These are phyloP conservation scores for Vombatus ursinus DNA, from an alignment of 2,113 vertebrate species.

Conservation along the genomic window DNA sequence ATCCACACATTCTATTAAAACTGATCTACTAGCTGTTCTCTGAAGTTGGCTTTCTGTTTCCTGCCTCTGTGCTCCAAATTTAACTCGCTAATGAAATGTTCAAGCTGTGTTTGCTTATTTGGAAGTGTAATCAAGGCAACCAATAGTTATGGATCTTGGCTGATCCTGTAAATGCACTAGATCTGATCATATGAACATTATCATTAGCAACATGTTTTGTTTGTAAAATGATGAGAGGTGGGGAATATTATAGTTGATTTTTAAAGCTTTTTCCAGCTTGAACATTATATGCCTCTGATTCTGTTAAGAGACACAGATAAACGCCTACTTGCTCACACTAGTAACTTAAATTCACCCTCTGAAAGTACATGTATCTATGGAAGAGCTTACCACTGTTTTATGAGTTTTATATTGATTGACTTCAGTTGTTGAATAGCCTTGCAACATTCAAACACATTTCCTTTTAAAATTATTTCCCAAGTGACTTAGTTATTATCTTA, in stretches of 20 bases:
- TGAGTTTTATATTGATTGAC: not conserved
- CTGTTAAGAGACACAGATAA: not conserved
- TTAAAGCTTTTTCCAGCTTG: not conserved
- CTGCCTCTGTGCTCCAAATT: not conserved
- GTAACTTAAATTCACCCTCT: not conserved
- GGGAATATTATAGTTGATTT: not conserved
- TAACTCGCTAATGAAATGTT: not conserved
- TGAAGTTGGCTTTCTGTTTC: not conserved
- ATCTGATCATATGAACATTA: not conserved
- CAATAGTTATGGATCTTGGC: not conserved
- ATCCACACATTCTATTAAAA: not conserved
- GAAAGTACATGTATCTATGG: not conserved
- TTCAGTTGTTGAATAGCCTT: constrained; percentile 61
- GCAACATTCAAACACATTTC: constrained; percentile 52
- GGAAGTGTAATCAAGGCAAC: not conserved
- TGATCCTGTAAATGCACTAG: not conserved
- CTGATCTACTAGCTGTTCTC: not conserved
- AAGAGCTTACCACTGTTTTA: not conserved
- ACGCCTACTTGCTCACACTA: not conserved
- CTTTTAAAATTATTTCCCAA: constrained; percentile 19
- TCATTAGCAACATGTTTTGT: not conserved
- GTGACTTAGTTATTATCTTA: constrained; percentile 55
- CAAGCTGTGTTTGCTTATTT: not conserved
- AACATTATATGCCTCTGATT: not conserved
- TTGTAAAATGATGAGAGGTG: not conserved